These are phyloP conservation scores for Trachymyrmex septentrionalis DNA, from an alignment of 1,140 invertebrate species.

Conservation along the genomic window DNA sequence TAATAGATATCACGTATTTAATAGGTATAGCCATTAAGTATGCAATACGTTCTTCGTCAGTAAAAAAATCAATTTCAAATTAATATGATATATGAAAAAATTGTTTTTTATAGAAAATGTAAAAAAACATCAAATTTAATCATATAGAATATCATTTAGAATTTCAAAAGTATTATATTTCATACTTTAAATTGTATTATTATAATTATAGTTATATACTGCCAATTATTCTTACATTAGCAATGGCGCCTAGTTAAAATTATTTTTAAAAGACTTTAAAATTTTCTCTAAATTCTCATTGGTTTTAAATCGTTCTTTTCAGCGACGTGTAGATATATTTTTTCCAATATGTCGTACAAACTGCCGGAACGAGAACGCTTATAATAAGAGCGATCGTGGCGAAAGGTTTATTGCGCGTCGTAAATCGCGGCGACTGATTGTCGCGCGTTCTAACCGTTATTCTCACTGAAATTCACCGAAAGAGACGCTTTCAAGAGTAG, in stretches of 20 bases:
- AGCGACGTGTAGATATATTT: constrained; percentile 15
- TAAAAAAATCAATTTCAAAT: neutral
- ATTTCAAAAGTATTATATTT: constrained; percentile 8
- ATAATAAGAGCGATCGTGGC: constrained; percentile 63
- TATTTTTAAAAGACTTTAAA: neutral
- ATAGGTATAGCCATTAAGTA: neutral
- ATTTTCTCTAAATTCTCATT: neutral
- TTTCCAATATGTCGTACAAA: constrained; percentile 45
- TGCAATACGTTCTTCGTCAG: neutral
- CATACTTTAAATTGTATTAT: neutral
- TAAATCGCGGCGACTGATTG: constrained; percentile 65
- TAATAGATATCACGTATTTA: neutral
- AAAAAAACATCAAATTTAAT: neutral
- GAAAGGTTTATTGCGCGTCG: constrained; percentile 65
- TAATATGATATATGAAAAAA: neutral
- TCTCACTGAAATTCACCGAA: constrained; percentile 27
- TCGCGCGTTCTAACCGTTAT: constrained; percentile 36
- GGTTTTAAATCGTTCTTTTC: constrained; percentile 31
- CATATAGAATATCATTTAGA: constrained; percentile 6
- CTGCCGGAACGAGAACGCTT: constrained; percentile 15
- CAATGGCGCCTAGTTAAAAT: neutral
- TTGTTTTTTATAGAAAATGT: neutral
- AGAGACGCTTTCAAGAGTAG: neutral
- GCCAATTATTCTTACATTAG: neutral
- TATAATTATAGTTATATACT: neutral